phyloP scores from a whole-genome alignment of 2,113 vertebrate genomes.

The Zosterops hypoxanthus region DNA sequence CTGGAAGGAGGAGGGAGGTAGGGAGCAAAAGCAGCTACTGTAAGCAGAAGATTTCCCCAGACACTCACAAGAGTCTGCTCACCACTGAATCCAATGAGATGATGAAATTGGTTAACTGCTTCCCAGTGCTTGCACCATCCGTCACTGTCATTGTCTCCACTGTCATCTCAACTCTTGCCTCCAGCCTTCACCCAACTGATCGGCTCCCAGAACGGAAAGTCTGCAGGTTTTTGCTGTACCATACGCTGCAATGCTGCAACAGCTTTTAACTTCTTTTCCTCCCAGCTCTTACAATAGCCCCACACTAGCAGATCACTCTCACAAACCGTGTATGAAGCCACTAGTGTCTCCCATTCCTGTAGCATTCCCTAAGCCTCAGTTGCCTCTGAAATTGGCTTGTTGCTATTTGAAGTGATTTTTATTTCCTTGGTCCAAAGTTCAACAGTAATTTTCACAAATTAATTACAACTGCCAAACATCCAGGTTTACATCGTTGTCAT shows the following conservation, averaged over 20 bases:
- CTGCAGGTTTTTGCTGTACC: conserved; percentile 48
- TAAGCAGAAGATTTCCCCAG: conserved; percentile 33
- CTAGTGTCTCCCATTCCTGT: conserved; percentile 34
- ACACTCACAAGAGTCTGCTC: conserved; percentile 14
- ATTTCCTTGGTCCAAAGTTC: conserved; percentile 43
- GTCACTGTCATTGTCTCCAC: not conserved
- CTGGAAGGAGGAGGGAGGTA: conserved; percentile 54
- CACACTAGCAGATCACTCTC: conserved; percentile 31
- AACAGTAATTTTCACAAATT: conserved; percentile 28
- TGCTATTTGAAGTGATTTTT: not conserved
- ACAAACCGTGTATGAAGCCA: conserved; percentile 63
- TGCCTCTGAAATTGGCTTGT: conserved; percentile 47
- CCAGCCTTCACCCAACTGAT: not conserved
- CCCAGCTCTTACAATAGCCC: not conserved
- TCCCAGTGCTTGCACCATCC: not conserved
- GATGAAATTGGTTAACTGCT: conserved; percentile 28
- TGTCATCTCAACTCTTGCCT: not conserved
- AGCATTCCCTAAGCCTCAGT: conserved; percentile 46
- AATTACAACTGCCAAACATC: conserved; percentile 57
- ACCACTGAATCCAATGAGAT: conserved; percentile 3
- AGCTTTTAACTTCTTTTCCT: conserved; percentile 39
- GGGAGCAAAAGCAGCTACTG: conserved; percentile 46
- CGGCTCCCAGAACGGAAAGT: not conserved
- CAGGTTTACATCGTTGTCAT: conserved; percentile 65
- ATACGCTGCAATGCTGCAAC: conserved; percentile 36